Conservation (phyloP, 30 jellyfish, hydroid and myxozoan genomes). For the Mastigias papua region DNA sequence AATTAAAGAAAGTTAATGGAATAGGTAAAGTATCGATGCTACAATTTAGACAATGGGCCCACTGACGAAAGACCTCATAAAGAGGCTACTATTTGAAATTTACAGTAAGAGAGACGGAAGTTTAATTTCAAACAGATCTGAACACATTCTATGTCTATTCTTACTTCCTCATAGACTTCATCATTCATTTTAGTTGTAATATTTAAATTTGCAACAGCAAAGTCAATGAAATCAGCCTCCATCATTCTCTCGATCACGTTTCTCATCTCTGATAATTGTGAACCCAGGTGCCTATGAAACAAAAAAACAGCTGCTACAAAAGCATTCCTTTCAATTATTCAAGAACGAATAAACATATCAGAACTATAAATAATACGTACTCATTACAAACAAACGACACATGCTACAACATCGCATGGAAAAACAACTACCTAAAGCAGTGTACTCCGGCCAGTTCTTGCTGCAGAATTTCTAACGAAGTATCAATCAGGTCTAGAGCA, state of each 20-base stretch:
- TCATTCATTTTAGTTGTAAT: conserved; percentile 45
- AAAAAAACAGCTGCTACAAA: no score
- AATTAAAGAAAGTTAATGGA: neutral
- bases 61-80: no score
- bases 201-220: conserved; percentile 74
- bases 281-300: conserved; percentile 93
- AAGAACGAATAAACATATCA: no score
- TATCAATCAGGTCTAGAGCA: conserved; percentile 93
- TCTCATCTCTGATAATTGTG: conserved; percentile 95
- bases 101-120: no score
- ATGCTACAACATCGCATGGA: neutral
- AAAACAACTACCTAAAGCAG: conserved; percentile 75
- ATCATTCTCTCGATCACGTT: conserved; percentile 94
- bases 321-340: no score
- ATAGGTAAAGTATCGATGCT: neutral
- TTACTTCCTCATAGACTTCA: conserved; percentile 84
- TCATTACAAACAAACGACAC: neutral
- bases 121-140: no score
- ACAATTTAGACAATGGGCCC: no score
- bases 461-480: conserved; percentile 90
- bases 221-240: conserved; percentile 93
- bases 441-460: conserved; percentile 98
- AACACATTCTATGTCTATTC: neutral
- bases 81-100: no score
- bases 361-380: no score